phyloP scores from a whole-genome alignment of 2,888 invertebrate species.

The Agrilus cyanescens region DNA sequence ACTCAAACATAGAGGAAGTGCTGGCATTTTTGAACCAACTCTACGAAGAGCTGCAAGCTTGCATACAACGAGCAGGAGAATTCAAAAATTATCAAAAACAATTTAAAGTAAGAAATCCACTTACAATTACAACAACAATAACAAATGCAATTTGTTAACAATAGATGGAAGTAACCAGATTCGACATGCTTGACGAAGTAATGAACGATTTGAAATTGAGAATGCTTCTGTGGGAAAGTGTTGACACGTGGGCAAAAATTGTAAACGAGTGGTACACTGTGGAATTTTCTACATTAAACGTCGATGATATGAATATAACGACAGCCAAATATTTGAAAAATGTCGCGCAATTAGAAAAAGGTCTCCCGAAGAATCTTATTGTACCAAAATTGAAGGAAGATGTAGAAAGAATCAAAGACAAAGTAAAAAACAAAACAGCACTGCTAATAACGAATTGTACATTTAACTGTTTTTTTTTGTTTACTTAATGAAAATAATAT shows the following conservation, averaged over 20 bases:
- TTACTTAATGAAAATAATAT: conserved; percentile 11
- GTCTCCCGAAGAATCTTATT: conserved; percentile 68
- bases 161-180: conserved; percentile 70
- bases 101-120: conserved; percentile 51
- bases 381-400: conserved; percentile 64
- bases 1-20: conserved; percentile 57
- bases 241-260: conserved; percentile 60
- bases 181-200: conserved; percentile 70
- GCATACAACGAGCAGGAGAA: conserved; percentile 57
- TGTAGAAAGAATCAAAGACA: conserved; percentile 68
- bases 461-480: too few relatives aligned
- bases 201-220: conserved; percentile 69
- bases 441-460: too few relatives aligned
- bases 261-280: conserved; percentile 53
- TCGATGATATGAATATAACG: conserved; percentile 58
- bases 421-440: conserved; percentile 36
- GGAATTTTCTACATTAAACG: conserved; percentile 52
- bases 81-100: conserved; percentile 74
- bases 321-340: conserved; percentile 59
- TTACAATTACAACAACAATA: conserved; percentile 2
- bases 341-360: conserved; percentile 70
- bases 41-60: conserved; percentile 47
- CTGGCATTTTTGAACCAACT: conserved; percentile 51
- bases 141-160: conserved; percentile 10
- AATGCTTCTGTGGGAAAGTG: conserved; percentile 67